Conservation (phyloP, 2,797 vertebrate genomes). For the Furcifer pardalis region DNA sequence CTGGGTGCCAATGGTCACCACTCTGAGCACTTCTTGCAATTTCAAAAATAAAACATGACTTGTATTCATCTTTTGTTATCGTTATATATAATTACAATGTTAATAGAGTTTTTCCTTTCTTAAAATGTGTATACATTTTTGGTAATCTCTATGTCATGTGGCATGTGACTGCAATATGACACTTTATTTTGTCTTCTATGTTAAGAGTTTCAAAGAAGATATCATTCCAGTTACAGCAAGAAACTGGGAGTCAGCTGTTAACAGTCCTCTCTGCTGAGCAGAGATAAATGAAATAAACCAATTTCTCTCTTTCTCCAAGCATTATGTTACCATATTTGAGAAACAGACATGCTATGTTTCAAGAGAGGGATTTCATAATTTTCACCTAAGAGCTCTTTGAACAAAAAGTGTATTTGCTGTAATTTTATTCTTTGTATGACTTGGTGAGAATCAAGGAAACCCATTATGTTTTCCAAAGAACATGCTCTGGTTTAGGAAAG, state of each 20-base stretch:
- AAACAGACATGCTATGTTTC: background rate
- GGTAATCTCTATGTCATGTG: too few relatives aligned
- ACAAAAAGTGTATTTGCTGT: constrained; percentile 3
- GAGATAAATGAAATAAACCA: background rate
- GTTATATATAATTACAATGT: too few relatives aligned
- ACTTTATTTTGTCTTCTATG: background rate
- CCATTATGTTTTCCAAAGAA: background rate
- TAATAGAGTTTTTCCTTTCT: too few relatives aligned
- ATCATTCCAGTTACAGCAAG: background rate
- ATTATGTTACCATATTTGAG: background rate
- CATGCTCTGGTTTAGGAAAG: background rate
- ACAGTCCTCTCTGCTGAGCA: constrained; percentile 22
- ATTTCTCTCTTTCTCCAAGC: constrained; percentile 19
- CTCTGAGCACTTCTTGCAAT: too few relatives aligned
- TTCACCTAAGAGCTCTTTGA: background rate
- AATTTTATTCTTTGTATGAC: background rate
- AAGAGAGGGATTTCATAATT: background rate
- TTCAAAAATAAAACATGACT: too few relatives aligned
- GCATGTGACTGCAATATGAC: constrained; percentile 3
- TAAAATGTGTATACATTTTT: too few relatives aligned
- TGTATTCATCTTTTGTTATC: too few relatives aligned
- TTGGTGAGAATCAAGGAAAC: background rate
- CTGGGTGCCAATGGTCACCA: too few relatives aligned
- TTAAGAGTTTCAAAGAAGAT: constrained; percentile 19
- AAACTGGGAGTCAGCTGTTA: constrained; percentile 11